These are phyloP conservation scores for Zhuqinia jingwanae DNA, from an alignment of 2,888 invertebrate species.

Conservation along the genomic window DNA sequence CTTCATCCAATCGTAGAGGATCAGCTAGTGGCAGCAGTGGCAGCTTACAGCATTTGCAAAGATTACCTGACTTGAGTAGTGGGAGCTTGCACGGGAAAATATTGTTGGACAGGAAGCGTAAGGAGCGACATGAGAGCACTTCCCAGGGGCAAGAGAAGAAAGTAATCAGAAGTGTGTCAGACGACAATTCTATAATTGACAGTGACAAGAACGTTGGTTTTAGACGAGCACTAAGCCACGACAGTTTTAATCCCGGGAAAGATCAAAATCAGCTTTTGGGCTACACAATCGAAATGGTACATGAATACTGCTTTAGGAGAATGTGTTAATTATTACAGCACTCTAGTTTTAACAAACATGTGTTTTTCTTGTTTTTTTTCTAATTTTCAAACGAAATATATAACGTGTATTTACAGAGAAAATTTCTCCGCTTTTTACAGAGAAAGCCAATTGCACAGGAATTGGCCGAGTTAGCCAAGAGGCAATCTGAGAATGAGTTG, in stretches of 20 bases:
- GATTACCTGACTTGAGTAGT: slow-evolving; percentile 62
- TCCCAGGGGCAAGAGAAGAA: slow-evolving; percentile 84
- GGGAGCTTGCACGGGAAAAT: slow-evolving; percentile 56
- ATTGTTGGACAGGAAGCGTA: slow-evolving; percentile 82
- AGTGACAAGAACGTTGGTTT: slow-evolving; percentile 68
- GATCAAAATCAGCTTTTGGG: slow-evolving; percentile 38
- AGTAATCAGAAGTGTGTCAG: slow-evolving; percentile 79
- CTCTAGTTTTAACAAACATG: too few species aligned
- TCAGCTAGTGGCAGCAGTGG: slow-evolving; percentile 43
- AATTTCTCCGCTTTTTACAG: slow-evolving; percentile 1
- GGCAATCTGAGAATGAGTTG: slow-evolving; percentile 1
- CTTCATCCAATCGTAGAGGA: slow-evolving; percentile 33
- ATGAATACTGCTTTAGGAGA: not conserved
- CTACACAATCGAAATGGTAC: slow-evolving; percentile 59
- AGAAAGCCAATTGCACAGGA: slow-evolving; percentile 51
- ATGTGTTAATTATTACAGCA: too few species aligned
- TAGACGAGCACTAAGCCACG: slow-evolving; percentile 73
- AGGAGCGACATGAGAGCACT: slow-evolving; percentile 85
- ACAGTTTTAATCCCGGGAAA: slow-evolving; percentile 64
- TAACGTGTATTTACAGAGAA: too few species aligned
- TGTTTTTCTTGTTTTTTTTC: too few species aligned
- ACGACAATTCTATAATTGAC: slow-evolving; percentile 72
- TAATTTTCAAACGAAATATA: too few species aligned
- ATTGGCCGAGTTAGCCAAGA: slow-evolving; percentile 31
- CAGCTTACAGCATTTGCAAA: slow-evolving; percentile 41